phyloP scores from a whole-genome alignment of 2,113 vertebrate genomes.

The Podarcis cretensis region DNA sequence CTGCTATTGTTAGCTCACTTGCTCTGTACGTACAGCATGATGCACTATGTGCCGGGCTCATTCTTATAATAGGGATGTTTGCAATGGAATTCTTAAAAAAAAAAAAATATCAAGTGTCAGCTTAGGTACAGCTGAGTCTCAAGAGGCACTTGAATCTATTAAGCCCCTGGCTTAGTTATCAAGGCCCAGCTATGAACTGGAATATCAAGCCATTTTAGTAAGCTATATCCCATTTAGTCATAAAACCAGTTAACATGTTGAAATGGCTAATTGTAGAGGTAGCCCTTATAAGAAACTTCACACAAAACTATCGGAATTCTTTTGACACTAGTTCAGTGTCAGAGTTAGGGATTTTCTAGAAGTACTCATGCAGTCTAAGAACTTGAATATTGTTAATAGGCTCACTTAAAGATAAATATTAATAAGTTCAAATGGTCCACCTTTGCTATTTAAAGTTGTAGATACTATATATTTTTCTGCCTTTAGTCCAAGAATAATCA shows the following conservation, averaged over 20 bases:
- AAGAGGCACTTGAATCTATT: conserved; percentile 7
- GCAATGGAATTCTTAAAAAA: neutral
- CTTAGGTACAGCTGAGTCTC: neutral
- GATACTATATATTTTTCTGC: neutral
- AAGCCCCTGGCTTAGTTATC: neutral
- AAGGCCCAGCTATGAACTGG: neutral
- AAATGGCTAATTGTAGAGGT: neutral
- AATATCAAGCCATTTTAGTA: neutral
- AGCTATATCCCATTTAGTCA: neutral
- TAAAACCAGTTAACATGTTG: neutral
- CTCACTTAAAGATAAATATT: neutral
- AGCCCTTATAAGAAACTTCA: neutral
- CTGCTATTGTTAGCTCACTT: neutral
- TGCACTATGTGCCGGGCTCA: neutral
- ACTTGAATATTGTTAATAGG: neutral
- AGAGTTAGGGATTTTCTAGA: neutral
- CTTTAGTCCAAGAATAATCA: neutral
- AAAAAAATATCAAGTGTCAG: neutral
- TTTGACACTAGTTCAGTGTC: neutral
- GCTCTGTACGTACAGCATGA: neutral
- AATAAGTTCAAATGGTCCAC: neutral
- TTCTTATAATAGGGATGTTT: neutral
- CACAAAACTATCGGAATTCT: neutral
- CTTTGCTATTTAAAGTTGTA: neutral
- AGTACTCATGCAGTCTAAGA: neutral